Evolutionary conservation across 37 sponge, comb jelly and placozoan species (phyloP).

Genomic region (Oopsacas minuta): DNA sequence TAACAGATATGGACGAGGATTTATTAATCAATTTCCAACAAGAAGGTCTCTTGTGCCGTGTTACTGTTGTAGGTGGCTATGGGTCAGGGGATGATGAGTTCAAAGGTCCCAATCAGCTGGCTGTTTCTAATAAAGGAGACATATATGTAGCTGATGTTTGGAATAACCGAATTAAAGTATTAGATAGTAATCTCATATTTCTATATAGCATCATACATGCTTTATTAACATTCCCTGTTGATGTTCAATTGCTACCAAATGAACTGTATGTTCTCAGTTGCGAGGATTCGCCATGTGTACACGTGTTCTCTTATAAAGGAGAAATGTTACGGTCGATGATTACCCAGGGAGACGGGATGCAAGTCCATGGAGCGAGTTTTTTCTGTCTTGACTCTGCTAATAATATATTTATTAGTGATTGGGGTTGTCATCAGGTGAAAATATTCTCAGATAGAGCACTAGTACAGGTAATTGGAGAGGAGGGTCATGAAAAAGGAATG

Average conservation of each 20-base stretch:
- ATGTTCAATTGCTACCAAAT: not conserved
- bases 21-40: not conserved
- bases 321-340: not conserved
- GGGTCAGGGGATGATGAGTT: not conserved
- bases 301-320: not conserved
- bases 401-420: not conserved
- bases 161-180: not conserved
- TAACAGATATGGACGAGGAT: not conserved
- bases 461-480: not conserved
- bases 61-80: not conserved
- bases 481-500: not conserved
- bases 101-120: constrained; percentile 5
- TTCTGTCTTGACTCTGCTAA: not conserved
- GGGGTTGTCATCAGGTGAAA: not conserved
- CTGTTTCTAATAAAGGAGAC: not conserved
- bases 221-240: not conserved
- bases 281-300: not conserved
- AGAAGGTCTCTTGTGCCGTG: not conserved
- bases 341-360: not conserved
- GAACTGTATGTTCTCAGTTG: not conserved
- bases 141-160: not conserved
- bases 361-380: not conserved
- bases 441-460: not conserved
- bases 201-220: not conserved
- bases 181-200: not conserved